Conservation (phyloP, 2,888 invertebrate genomes). For the Heliconius charithonia region DNA sequence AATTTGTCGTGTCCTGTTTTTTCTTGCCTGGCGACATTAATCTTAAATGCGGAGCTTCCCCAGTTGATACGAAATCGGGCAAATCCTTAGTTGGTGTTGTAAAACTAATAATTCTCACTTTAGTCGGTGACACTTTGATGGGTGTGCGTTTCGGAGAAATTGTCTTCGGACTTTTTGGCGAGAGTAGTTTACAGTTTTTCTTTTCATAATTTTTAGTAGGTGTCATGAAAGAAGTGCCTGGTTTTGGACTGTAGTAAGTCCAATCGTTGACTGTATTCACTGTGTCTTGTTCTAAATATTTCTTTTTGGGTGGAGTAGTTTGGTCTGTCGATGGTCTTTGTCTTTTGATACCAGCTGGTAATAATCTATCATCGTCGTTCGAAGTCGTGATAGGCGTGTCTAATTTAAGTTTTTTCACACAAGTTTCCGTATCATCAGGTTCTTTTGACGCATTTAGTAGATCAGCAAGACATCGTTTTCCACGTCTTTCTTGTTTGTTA, state of each 20-base stretch:
- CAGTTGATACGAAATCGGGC: slow-evolving; percentile 90
- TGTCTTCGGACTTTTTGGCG: slow-evolving; percentile 60
- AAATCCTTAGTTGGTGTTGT: slow-evolving; percentile 87
- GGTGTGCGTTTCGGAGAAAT: slow-evolving; percentile 58
- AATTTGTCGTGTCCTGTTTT: slow-evolving; percentile 86
- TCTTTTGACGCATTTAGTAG: slow-evolving; percentile 66
- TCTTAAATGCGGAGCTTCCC: slow-evolving; percentile 89
- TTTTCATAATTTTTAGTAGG: slow-evolving; percentile 68
- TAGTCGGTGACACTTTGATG: slow-evolving; percentile 56
- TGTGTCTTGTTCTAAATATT: slow-evolving; percentile 48
- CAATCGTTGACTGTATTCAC: slow-evolving; percentile 52
- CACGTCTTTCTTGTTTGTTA: slow-evolving; percentile 46
- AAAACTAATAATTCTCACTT: slow-evolving; percentile 59
- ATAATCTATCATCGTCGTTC: slow-evolving; percentile 49
- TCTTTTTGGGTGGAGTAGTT: slow-evolving; percentile 49
- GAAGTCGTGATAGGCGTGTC: slow-evolving; percentile 50
- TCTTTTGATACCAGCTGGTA: slow-evolving; percentile 62
- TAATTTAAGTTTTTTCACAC: slow-evolving; percentile 59
- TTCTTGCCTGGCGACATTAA: slow-evolving; percentile 88
- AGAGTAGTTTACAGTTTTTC: slow-evolving; percentile 57
- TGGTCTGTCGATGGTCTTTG: slow-evolving; percentile 53
- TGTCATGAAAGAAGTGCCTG: slow-evolving; percentile 67
- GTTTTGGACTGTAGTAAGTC: slow-evolving; percentile 56
- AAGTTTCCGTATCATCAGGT: slow-evolving; percentile 52
- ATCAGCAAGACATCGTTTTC: slow-evolving; percentile 74